Evolutionary conservation across 2,888 invertebrate species (phyloP).

Genomic region (Acanthosepion pharaonis): DNA sequence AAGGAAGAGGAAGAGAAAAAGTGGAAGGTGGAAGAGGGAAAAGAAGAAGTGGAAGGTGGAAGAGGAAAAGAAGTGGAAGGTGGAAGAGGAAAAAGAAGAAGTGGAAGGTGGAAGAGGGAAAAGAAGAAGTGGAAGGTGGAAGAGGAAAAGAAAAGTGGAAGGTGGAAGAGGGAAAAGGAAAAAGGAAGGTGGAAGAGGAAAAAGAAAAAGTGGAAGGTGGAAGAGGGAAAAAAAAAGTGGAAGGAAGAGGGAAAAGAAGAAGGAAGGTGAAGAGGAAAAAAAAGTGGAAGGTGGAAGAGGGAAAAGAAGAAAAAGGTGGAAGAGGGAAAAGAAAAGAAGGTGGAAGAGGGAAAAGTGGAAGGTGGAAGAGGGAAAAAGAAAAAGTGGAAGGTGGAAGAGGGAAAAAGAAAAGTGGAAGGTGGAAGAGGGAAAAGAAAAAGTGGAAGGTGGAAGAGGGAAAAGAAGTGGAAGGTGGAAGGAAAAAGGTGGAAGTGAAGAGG

Average conservation of each 20-base stretch:
- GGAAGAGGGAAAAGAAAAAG: not conserved
- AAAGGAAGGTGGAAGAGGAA: not conserved
- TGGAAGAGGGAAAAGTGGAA: not conserved
- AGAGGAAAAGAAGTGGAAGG: no score
- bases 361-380: not conserved
- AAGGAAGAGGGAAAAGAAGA: not conserved
- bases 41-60: no score
- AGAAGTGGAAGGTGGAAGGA: not conserved
- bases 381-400: not conserved
- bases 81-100: not conserved
- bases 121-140: not conserved
- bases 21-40: not conserved
- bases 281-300: not conserved
- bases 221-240: not conserved
- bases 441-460: not conserved
- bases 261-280: not conserved
- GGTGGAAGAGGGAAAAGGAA: not conserved
- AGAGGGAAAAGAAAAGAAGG: not conserved
- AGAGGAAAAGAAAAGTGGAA: not conserved
- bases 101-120: not conserved
- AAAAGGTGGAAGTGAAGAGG: no score
- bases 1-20: not conserved
- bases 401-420: not conserved
- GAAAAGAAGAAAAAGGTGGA: not conserved
- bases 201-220: not conserved